phyloP scores from a whole-genome alignment of 1,140 invertebrate species.

The Musca vetustissima region DNA sequence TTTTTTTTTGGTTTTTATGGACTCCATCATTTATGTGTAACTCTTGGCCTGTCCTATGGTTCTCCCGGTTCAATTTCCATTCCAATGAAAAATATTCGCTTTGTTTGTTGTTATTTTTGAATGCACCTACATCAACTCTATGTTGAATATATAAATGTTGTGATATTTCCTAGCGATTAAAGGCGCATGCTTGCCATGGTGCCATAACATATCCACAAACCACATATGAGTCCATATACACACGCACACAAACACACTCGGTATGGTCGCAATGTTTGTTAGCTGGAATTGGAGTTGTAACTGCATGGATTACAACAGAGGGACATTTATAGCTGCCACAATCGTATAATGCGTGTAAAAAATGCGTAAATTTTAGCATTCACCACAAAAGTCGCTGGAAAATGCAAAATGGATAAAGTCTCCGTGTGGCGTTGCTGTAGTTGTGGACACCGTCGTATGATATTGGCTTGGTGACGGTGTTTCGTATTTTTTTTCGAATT shows the following conservation, averaged over 20 bases:
- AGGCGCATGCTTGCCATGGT: constrained; percentile 4
- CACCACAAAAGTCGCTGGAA: neutral
- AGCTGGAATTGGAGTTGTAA: too few species aligned
- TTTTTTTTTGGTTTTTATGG: neutral
- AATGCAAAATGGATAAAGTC: too few species aligned
- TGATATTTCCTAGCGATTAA: neutral
- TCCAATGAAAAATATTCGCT: too few species aligned
- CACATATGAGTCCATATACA: neutral
- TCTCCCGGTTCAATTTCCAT: too few species aligned
- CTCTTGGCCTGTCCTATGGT: too few species aligned
- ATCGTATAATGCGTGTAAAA: constrained; percentile 15
- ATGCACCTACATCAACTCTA: neutral
- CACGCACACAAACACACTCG: too few species aligned
- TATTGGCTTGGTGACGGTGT: too few species aligned
- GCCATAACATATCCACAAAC: neutral
- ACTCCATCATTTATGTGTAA: constrained; percentile 15
- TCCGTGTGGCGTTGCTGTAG: neutral
- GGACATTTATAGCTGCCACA: neutral
- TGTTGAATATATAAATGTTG: neutral
- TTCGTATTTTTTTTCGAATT: too few species aligned
- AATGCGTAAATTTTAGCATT: constrained; percentile 22
- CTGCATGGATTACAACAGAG: too few species aligned
- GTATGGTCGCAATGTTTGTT: neutral
- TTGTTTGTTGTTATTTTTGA: too few species aligned
- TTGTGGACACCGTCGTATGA: neutral